These are phyloP conservation scores for Manis pentadactyla DNA, from an alignment of 2,797 vertebrate species.

Conservation along the genomic window DNA sequence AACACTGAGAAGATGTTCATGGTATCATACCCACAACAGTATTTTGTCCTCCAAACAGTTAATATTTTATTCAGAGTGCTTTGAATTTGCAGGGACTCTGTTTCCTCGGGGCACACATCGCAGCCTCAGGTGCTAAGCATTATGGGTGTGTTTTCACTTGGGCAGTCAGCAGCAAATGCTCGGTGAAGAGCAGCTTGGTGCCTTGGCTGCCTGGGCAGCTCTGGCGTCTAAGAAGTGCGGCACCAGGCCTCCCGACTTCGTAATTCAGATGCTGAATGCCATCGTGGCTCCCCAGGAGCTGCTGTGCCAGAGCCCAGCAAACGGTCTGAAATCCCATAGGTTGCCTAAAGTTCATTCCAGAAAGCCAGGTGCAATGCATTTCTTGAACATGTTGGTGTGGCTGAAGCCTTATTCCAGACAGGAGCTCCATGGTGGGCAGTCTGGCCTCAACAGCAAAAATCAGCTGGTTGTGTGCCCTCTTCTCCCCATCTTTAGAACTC, in stretches of 20 bases:
- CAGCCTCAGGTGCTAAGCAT: background rate
- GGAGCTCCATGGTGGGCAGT: background rate
- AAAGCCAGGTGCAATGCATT: background rate
- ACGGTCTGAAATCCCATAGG: background rate
- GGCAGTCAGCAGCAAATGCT: background rate
- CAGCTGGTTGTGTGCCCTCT: background rate
- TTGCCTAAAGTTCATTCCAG: background rate
- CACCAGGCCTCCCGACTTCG: too few relatives aligned
- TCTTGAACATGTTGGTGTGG: background rate
- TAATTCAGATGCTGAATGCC: background rate
- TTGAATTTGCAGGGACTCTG: background rate
- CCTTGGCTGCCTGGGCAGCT: background rate
- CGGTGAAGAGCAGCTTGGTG: background rate
- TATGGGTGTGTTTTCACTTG: background rate
- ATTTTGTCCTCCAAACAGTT: background rate
- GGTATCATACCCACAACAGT: background rate
- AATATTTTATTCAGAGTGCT: background rate
- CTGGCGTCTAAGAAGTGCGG: background rate
- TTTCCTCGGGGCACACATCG: background rate
- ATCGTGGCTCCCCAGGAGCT: background rate
- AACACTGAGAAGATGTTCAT: fast-evolving
- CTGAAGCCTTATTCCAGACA: background rate
- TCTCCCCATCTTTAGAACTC: background rate
- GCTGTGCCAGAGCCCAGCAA: background rate
- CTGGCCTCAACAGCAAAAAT: background rate